A percentile compares a stretch with the other conserved stretches of the same genome.
phyloP scores from a whole-genome alignment of 1,140 invertebrate species.

The Drosophila lacertosa region DNA sequence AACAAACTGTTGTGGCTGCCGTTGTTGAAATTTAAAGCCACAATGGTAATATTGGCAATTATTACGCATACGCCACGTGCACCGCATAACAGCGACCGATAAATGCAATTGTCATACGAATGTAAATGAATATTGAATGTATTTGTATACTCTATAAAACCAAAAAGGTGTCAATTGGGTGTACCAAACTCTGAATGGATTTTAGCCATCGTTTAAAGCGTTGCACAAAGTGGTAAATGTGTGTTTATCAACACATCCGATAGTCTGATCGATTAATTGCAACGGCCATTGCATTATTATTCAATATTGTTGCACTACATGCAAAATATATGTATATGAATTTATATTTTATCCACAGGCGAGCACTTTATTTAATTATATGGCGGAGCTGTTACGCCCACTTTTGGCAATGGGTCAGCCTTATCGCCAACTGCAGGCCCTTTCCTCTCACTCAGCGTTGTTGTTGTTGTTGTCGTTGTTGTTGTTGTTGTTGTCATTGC shows the following conservation, averaged over 20 bases:
- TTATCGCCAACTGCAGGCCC: constrained; percentile 15
- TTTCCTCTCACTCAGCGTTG: too few species aligned
- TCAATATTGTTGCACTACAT: not conserved
- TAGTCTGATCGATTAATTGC: not conserved
- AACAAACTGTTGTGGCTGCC: constrained; percentile 49
- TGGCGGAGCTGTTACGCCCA: not conserved
- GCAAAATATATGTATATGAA: not conserved
- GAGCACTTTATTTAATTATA: constrained; percentile 30
- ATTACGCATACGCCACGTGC: constrained; percentile 75
- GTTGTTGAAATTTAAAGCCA: constrained; percentile 45
- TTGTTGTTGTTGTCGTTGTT: not conserved
- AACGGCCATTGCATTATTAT: not conserved
- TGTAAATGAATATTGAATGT: constrained; percentile 39
- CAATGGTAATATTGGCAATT: constrained; percentile 48
- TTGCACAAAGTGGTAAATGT: not conserved
- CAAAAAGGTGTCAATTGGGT: not conserved
- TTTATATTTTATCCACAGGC: not conserved
- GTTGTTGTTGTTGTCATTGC: constrained; percentile 1
- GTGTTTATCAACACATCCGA: not conserved
- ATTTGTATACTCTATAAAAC: constrained; percentile 8
- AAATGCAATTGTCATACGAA: constrained; percentile 33
- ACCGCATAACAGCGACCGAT: constrained; percentile 27
- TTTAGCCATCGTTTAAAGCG: too few species aligned
- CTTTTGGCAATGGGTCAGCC: constrained; percentile 19
- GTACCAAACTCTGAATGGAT: not conserved